These are phyloP conservation scores for Indicator maculatus DNA, from an alignment of 2,113 vertebrate species.

Conservation along the genomic window DNA sequence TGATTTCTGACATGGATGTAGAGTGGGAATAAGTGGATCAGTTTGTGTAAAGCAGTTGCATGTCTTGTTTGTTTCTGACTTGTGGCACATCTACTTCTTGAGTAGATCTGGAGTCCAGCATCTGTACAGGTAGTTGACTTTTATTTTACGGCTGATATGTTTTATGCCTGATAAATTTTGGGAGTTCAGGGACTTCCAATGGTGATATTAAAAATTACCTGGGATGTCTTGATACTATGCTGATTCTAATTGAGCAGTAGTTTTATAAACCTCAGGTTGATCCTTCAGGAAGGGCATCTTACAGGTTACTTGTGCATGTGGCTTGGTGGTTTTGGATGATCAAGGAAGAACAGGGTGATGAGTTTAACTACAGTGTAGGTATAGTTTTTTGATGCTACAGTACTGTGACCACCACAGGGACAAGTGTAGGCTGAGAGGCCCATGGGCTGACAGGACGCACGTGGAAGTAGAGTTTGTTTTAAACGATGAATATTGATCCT, in stretches of 20 bases:
- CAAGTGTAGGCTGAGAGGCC: background rate
- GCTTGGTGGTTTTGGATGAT: background rate
- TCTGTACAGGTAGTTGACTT: background rate
- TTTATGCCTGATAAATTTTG: background rate
- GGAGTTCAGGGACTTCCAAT: background rate
- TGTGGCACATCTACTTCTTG: background rate
- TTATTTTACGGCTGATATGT: background rate
- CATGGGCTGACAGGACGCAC: background rate
- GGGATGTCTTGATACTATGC: background rate
- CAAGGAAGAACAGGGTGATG: fast-evolving
- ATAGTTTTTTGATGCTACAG: background rate
- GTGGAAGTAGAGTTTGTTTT: background rate
- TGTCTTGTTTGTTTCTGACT: background rate
- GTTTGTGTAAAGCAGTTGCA: background rate
- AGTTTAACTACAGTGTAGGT: background rate
- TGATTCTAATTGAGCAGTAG: background rate
- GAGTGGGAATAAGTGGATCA: background rate
- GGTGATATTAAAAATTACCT: background rate
- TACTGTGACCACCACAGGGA: no score
- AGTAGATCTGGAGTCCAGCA: background rate
- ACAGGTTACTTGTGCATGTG: background rate
- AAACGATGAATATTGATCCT: background rate
- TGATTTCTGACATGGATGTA: background rate
- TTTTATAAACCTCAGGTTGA: background rate
- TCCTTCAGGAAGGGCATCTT: background rate